Percentiles rank a stretch among this genome's conserved stretches.
Evolutionary conservation across 2,797 vertebrate species (phyloP).

Genomic region (Gadopsis marmoratus): DNA sequence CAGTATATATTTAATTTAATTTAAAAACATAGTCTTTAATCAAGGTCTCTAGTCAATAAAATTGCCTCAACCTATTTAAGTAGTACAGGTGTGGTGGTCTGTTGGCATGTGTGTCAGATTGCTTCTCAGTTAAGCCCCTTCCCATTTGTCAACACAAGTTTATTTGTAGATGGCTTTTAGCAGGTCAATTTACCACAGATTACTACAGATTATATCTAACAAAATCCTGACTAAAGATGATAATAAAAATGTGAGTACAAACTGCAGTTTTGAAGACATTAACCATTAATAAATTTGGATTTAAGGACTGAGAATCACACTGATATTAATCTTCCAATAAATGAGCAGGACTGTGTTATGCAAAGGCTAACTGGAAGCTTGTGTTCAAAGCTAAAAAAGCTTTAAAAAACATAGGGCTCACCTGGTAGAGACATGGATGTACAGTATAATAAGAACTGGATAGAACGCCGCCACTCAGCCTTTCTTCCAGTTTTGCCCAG

Average conservation of each 20-base stretch:
- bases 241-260: not conserved
- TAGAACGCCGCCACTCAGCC: too few species aligned
- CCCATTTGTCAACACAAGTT: not conserved
- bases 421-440: too few species aligned
- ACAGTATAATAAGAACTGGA: too few species aligned
- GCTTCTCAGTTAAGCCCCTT: not conserved
- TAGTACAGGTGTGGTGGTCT: not conserved
- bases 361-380: not conserved
- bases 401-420: not conserved
- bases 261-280: not conserved
- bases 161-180: slow-evolving; percentile 2
- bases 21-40: not conserved
- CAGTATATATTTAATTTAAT: not conserved
- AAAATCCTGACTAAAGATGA: not conserved
- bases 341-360: not conserved
- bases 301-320: not conserved
- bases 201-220: not conserved
- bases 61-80: not conserved
- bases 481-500: too few species aligned
- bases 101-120: not conserved
- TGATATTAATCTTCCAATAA: not conserved
- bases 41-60: not conserved
- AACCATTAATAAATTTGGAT: not conserved
- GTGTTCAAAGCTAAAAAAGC: not conserved
- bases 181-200: not conserved